These are phyloP conservation scores for Sycophaga agraensis DNA, from an alignment of 1,140 invertebrate genomes.

Conservation along the genomic window DNA sequence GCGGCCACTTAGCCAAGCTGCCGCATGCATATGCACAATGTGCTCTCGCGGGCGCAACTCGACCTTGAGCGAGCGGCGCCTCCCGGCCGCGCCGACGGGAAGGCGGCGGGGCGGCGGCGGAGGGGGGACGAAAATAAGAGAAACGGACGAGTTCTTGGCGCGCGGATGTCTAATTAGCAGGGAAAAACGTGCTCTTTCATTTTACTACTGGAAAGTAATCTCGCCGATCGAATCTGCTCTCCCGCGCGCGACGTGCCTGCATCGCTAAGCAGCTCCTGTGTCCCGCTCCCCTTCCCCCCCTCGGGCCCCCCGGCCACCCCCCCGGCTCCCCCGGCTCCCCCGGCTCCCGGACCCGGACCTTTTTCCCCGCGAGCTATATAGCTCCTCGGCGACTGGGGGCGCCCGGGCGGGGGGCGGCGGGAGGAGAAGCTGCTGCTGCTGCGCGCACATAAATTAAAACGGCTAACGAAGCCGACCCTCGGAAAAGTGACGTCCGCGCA, in stretches of 20 bases:
- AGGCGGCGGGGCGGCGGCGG: no score
- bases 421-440: no score
- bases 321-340: no score
- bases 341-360: no score
- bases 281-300: background rate
- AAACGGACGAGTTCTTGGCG: background rate
- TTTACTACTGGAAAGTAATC: conserved; percentile 24
- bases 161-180: conserved; percentile 19
- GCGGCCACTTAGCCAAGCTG: no score
- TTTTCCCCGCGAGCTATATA: no score
- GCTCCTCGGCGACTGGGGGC: no score
- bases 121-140: background rate
- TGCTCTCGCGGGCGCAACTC: background rate
- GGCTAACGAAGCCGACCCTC: background rate
- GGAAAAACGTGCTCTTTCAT: conserved; percentile 22
- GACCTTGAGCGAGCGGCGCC: background rate
- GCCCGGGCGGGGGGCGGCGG: no score
- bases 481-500: background rate
- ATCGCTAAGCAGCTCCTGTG: background rate
- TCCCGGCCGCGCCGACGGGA: background rate
- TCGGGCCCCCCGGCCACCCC: no score
- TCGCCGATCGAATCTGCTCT: background rate
- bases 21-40: no score
- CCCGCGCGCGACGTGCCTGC: background rate
- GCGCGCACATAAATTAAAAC: conserved; percentile 6